A percentile compares a stretch with the other conserved stretches of the same genome.
These are phyloP conservation scores for mouse (Mus musculus) DNA, from an alignment of 2,113 vertebrate species.

Conservation along the genomic window GRCm39 chr6:54615501-54616000, in stretches of 20 bases:
- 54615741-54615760: neutral
- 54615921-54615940: neutral
- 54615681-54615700: neutral
- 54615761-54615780: neutral
- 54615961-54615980: neutral
- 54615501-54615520: neutral
- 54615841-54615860: neutral
- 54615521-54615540: neutral
- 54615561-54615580: neutral
- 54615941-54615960: neutral
- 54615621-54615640: neutral
- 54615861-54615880: neutral
- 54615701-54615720: neutral
- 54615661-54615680: neutral
- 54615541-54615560: neutral
- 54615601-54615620: neutral
- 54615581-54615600: neutral
- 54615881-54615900: neutral
- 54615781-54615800: neutral
- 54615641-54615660: neutral
- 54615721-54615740: neutral
- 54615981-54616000: neutral
- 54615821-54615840: neutral
- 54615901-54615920: too few species aligned
- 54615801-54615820: too few species aligned